Evolutionary conservation across 2,797 vertebrate species (phyloP).

Genomic region (Poeciliopsis turneri): DNA sequence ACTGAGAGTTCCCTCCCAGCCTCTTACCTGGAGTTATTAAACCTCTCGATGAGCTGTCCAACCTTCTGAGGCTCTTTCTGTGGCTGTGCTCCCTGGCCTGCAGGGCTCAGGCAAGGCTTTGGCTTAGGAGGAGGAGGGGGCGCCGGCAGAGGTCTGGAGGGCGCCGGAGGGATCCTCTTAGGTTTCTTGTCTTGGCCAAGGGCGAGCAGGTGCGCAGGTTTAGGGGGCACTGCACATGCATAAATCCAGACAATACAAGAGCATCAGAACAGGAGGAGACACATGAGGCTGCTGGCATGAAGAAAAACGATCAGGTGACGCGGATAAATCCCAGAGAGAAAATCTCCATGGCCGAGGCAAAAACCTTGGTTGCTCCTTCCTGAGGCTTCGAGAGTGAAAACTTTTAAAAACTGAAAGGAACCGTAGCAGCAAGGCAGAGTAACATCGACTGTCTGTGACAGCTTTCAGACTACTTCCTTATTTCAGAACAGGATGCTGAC

Average conservation of each 20-base stretch:
- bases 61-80: slow-evolving; percentile 79
- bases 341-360: slow-evolving; percentile 64
- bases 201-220: slow-evolving; percentile 85
- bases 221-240: slow-evolving; percentile 85
- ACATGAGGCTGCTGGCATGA: slow-evolving; percentile 30
- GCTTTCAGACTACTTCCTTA: slow-evolving; percentile 80
- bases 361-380: background rate
- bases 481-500: slow-evolving; percentile 89
- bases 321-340: slow-evolving; percentile 57
- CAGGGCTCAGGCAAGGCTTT: slow-evolving; percentile 67
- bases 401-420: slow-evolving; percentile 9
- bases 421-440: slow-evolving; percentile 22
- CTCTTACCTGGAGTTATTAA: slow-evolving; percentile 85
- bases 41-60: slow-evolving; percentile 84
- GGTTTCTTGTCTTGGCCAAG: slow-evolving; percentile 83
- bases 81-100: slow-evolving; percentile 57
- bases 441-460: slow-evolving; percentile 32
- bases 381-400: slow-evolving; percentile 8
- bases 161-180: slow-evolving; percentile 83
- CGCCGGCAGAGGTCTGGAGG: slow-evolving; percentile 82
- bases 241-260: slow-evolving; percentile 30
- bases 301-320: slow-evolving; percentile 43
- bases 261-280: slow-evolving; percentile 34
- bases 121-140: slow-evolving; percentile 81
- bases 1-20: background rate